phyloP scores from a whole-genome alignment of 2,797 vertebrate species.

The Sebastes steindachneri region DNA sequence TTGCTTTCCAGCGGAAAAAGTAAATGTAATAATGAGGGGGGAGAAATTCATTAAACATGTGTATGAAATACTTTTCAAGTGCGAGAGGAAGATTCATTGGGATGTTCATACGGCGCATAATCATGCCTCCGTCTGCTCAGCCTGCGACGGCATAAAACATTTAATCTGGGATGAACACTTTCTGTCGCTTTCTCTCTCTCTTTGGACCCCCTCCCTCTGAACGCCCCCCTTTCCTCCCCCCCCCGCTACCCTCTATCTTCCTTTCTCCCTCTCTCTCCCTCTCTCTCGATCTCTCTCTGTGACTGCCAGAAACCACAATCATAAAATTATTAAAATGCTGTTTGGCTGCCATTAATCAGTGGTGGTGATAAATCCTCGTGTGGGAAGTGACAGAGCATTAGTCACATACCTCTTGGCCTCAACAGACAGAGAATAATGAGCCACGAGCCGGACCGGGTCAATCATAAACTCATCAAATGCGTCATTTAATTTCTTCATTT shows the following conservation, averaged over 20 bases:
- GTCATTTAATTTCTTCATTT: conserved; percentile 99
- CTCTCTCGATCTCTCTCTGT: conserved; percentile 69
- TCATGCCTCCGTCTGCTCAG: conserved; percentile 81
- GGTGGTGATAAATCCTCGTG: conserved; percentile 94
- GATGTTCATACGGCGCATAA: conserved; percentile 80
- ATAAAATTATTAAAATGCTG: conserved; percentile 95
- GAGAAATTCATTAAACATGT: conserved; percentile 77
- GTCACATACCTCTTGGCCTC: conserved; percentile 89
- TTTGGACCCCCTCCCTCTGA: conserved; percentile 48
- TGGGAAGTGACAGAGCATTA: conserved; percentile 93
- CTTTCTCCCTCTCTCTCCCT: conserved; percentile 45
- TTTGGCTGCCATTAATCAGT: conserved; percentile 98
- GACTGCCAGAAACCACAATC: conserved; percentile 90
- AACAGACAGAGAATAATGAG: conserved; percentile 96
- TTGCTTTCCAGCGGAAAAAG: conserved; percentile 69
- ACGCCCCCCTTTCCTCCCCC: conserved; percentile 28
- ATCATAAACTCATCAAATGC: conserved; percentile 99
- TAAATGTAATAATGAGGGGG: conserved; percentile 76
- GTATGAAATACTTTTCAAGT: conserved; percentile 76
- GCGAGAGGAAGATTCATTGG: conserved; percentile 72
- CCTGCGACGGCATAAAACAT: conserved; percentile 85
- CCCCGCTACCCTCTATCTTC: conserved; percentile 35
- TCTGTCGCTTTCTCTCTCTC: conserved; percentile 58
- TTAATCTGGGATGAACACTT: conserved; percentile 90
- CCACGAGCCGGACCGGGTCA: conserved; percentile 93